Evolutionary conservation across 2,797 vertebrate genomes (phyloP), one percentile per base, ranked within the genome.

Genomic region (Tragelaphus eurycerus): DNA sequence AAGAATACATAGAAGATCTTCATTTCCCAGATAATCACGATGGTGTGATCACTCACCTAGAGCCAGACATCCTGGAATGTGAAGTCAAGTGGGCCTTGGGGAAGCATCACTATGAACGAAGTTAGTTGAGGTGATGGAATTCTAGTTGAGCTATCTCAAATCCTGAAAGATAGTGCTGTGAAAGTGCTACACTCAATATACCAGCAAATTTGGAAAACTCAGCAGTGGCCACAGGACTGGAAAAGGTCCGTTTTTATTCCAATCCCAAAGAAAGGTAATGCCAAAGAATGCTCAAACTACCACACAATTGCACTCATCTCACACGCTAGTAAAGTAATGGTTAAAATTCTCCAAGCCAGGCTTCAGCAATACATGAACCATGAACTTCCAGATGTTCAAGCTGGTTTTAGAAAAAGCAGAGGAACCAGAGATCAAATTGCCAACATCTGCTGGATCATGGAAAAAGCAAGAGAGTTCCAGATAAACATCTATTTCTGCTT

Each of bases 401-500:
- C n/a, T 67, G n/a, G 64, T 34, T 67, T 34, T 1, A 11, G 17
- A 67, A 34, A 67, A 67, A 4, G 64, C 64, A 67, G 64, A 34
- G 17, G 64, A 34, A 67, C n/a, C 62, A 67, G 62, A 67, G 62
- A 67, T 34, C n/a, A 34, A 67, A 67, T 11, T 34, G 16, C 16
- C 62, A 67, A 34, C 31, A 67, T 67, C 31, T 0, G 0, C 0
- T 34, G 62, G 62, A 67, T 67, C 31, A 34, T 34, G 0, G 4
- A 64, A 19, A 67, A 67, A 67, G 4, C 7, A 64, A 19, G 62
- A 64, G 62, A n/a, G 16, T 34, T 64, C 7, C 62, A 64, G 62
- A n/a, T 19, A 64, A 64, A 64, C 16, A 64, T 9, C 16, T 19
- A n/a, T n/a, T 4, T 64, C 4, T 64, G 7, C 8, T n/a, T 64